Conservation (phyloP, 2,888 invertebrate genomes). For the Drosophila ustulata region DNA sequence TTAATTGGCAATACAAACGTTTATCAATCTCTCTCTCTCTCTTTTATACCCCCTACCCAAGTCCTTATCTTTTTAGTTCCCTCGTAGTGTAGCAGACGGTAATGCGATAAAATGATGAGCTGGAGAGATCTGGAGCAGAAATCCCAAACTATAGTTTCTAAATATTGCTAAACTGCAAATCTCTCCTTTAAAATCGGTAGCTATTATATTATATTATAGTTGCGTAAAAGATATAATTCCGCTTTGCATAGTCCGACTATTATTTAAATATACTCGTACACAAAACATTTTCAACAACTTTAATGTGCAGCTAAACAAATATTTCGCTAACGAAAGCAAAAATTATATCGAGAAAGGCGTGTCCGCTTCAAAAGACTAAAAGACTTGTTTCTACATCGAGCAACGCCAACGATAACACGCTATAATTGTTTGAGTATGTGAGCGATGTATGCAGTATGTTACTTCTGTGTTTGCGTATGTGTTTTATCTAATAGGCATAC, state of each 20-base stretch:
- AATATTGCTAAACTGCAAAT: too few species aligned
- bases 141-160: too few species aligned
- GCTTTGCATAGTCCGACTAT: too few species aligned
- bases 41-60: constrained; percentile 21
- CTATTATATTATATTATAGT: too few species aligned
- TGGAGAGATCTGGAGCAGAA: too few species aligned
- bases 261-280: too few species aligned
- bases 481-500: constrained; percentile 17
- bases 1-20: constrained; percentile 1
- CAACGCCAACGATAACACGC: constrained; percentile 24
- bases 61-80: too few species aligned
- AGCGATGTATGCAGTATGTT: constrained; percentile 26
- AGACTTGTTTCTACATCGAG: constrained; percentile 34
- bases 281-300: constrained; percentile 14
- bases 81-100: too few species aligned
- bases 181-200: too few species aligned
- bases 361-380: constrained; percentile 54
- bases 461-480: constrained; percentile 1
- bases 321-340: constrained; percentile 25
- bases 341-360: constrained; percentile 18
- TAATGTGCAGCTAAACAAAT: constrained; percentile 61
- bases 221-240: too few species aligned
- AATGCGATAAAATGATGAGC: too few species aligned
- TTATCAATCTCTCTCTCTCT: neutral
- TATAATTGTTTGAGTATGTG: constrained; percentile 32